These are phyloP conservation scores for Notarius lentiginosus DNA, from an alignment of 2,113 vertebrate genomes.

Conservation along the genomic window DNA sequence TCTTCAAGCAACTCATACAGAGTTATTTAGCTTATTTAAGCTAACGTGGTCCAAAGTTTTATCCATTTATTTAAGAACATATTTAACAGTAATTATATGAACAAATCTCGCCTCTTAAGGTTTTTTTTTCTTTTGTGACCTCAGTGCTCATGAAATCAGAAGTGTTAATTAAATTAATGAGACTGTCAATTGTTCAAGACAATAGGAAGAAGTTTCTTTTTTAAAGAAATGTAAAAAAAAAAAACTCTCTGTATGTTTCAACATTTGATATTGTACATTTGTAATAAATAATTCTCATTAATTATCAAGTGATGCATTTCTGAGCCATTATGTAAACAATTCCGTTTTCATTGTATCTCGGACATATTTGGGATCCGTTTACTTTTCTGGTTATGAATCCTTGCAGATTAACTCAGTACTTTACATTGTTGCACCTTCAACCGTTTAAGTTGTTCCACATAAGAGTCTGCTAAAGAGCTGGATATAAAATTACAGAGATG, in stretches of 20 bases:
- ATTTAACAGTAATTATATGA: background rate
- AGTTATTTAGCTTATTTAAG: background rate
- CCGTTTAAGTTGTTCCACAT: background rate
- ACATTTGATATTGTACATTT: background rate
- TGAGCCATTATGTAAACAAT: background rate
- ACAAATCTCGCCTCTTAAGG: no score
- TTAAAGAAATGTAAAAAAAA: background rate
- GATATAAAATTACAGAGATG: background rate
- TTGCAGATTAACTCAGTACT: background rate
- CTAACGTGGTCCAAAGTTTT: background rate
- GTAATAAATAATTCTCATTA: background rate
- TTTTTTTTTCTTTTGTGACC: background rate
- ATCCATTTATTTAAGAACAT: background rate
- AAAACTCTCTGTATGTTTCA: background rate
- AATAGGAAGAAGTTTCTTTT: background rate
- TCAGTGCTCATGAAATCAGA: background rate
- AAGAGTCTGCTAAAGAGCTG: background rate
- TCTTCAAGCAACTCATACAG: conserved; percentile 8
- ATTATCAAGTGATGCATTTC: background rate
- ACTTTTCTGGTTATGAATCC: background rate
- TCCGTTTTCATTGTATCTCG: background rate
- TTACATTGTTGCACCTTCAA: background rate
- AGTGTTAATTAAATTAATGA: background rate
- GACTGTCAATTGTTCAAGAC: background rate
- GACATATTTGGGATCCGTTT: background rate